Evolutionary conservation across 2,113 vertebrate genomes (phyloP).

Genomic region (Micromys minutus): DNA sequence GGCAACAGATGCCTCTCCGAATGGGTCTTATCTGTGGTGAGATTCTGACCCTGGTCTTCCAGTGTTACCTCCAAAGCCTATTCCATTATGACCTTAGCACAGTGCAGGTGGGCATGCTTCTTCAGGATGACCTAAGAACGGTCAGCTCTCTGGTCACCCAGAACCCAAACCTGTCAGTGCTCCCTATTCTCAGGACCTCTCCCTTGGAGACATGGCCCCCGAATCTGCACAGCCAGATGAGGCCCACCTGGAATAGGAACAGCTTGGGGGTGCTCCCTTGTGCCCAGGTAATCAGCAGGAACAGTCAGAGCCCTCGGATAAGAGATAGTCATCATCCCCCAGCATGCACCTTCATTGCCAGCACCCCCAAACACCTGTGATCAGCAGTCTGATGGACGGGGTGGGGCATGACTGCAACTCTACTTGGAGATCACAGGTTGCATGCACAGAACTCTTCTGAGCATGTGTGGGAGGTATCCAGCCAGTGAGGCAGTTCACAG

Average conservation of each 20-base stretch:
- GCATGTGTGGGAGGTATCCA: background rate
- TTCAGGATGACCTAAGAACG: too few relatives aligned
- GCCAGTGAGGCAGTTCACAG: background rate
- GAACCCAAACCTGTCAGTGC: background rate
- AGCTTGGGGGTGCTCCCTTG: background rate
- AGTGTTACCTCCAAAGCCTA: fast-evolving
- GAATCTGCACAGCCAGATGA: background rate
- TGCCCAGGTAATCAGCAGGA: background rate
- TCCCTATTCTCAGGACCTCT: background rate
- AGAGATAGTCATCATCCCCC: background rate
- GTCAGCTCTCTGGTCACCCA: too few relatives aligned
- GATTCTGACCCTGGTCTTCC: background rate
- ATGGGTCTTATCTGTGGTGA: fast-evolving
- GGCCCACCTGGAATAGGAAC: background rate
- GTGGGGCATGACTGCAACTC: background rate
- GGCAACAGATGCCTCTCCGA: background rate
- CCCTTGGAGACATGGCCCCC: background rate
- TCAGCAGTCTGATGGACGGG: background rate
- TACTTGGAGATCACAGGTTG: background rate
- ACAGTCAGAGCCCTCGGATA: background rate
- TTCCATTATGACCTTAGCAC: background rate
- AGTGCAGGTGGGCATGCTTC: background rate
- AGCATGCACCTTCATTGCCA: background rate
- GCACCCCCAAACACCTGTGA: background rate
- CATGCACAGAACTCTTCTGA: background rate